Conservation (phyloP, 2,888 invertebrate genomes). For the Mayetiola destructor region DNA sequence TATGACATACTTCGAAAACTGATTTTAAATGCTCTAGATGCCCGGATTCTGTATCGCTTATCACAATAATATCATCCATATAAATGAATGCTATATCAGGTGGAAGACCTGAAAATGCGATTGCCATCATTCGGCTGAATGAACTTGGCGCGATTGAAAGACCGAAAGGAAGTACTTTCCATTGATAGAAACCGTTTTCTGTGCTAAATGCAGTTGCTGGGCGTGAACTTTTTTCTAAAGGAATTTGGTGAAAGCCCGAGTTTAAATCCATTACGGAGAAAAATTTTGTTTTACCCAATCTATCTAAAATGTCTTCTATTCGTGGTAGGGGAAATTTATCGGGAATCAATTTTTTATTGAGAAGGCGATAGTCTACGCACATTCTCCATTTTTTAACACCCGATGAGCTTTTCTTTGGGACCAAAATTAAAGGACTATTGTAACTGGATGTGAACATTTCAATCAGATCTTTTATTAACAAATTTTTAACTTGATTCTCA, state of each 20-base stretch:
- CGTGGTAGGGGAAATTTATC: constrained; percentile 15
- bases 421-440: constrained; percentile 20
- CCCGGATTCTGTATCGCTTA: constrained; percentile 19
- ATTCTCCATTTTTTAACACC: constrained; percentile 15
- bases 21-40: constrained; percentile 17
- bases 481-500: constrained; percentile 19
- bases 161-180: constrained; percentile 20
- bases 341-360: constrained; percentile 15
- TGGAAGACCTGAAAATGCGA: constrained; percentile 19
- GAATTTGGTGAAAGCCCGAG: constrained; percentile 16
- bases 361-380: not conserved
- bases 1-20: constrained; percentile 20
- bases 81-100: constrained; percentile 20
- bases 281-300: constrained; percentile 15
- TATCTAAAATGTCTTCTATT: not conserved
- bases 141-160: constrained; percentile 20
- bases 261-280: constrained; percentile 16
- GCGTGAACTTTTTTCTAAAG: constrained; percentile 14
- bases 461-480: constrained; percentile 18
- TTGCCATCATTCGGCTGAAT: constrained; percentile 22
- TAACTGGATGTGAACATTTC: constrained; percentile 20
- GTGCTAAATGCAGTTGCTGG: constrained; percentile 19
- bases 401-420: constrained; percentile 19
- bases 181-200: constrained; percentile 19
- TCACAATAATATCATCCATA: constrained; percentile 21